Evolutionary conservation across 2,888 invertebrate genomes (phyloP).

Genomic region (Heliconius aoede): DNA sequence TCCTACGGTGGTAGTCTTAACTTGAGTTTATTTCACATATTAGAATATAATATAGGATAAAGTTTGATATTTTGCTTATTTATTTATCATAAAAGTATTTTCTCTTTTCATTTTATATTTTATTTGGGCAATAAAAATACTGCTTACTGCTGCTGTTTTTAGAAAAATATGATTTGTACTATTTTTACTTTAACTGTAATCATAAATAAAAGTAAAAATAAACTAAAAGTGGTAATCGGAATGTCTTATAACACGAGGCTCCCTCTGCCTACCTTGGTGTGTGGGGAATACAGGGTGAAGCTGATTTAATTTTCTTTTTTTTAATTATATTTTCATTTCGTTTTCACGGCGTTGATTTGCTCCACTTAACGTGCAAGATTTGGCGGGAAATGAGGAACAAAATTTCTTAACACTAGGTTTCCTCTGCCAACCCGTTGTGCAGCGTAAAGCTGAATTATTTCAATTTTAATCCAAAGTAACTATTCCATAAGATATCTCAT

Average conservation of each 20-base stretch:
- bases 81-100: background rate
- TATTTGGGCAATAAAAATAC: background rate
- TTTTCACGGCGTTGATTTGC: background rate
- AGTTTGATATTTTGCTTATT: background rate
- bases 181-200: background rate
- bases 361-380: background rate
- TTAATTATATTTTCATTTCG: background rate
- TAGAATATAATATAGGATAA: background rate
- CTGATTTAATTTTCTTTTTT: too few relatives aligned
- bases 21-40: background rate
- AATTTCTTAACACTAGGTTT: background rate
- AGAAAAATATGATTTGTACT: background rate
- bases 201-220: too few relatives aligned
- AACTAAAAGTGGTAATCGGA: too few relatives aligned
- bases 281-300: too few relatives aligned
- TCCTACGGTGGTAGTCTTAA: background rate
- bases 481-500: background rate
- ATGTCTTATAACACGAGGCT: too few relatives aligned
- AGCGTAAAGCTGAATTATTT: slow-evolving; percentile 4
- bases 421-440: background rate
- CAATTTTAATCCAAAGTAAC: background rate
- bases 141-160: background rate
- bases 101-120: background rate
- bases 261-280: too few relatives aligned
- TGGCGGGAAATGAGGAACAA: background rate